Base-by-base conservation (phyloP, 2,797 vertebrate genomes). In the Artibeus jamaicensis region DNA sequence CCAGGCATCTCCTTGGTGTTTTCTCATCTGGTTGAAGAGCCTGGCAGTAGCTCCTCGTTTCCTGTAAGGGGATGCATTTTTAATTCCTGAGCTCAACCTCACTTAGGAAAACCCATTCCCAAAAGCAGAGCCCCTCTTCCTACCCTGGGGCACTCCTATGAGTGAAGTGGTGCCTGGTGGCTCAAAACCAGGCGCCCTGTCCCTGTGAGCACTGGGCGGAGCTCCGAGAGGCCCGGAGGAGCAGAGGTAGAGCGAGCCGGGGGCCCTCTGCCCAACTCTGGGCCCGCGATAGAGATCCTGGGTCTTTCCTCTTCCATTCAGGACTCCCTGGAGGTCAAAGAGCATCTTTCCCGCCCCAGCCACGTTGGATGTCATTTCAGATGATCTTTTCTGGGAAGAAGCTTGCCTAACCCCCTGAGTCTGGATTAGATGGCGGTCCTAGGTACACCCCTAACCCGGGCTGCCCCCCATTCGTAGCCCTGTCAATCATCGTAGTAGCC, bases 21-120 rank as follows among this genome's bases (percentile, higher is more conserved):
- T 98, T 98, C 97, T 97, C 82, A 29, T 96, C 97, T 94, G 97
- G 98, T 86, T 96, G 96, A 26, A 29, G 57, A 97, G 98, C 98
- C 97, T 98, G 97, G 98, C 98, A 98, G 82, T 37, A 62, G 92
- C 44, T 42, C 97, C 97, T 97, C 95, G 88, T 97, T 98, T 98
- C 97, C 97, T 97, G 95, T 71, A 46, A 90, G 71, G 89, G 98
- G 97, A 97, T 93, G 94, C 95, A 89, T 88, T 96, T 96, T 97
- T 97, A 97, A 98, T 97, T 94, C 97, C 96, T 59, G 46, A 97
- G 94, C 89, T 97, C 95, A 94, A 44, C 89, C 89, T 95, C 89
- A 59, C 39, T 97, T 81, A 93, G 92, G 70, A 96, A 95, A 94
- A 86, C 26, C 0, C n/a, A 91, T 78, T 87, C 68, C 48, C 18